Evolutionary conservation across 2,888 invertebrate genomes (phyloP).

Genomic region (Drosophila recens): DNA sequence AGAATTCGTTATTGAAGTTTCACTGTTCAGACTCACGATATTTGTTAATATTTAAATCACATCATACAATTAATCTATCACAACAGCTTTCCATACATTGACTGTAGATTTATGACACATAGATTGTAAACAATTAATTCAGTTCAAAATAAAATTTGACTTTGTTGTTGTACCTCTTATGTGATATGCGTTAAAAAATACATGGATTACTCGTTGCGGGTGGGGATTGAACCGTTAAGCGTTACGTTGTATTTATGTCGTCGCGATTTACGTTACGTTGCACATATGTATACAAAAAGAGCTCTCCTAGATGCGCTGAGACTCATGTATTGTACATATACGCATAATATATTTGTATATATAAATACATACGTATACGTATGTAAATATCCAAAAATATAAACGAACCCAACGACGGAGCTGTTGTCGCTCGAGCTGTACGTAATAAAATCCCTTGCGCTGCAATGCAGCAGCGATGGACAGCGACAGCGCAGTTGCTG

Average conservation of each 20-base stretch:
- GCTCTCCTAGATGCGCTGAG: constrained; percentile 52
- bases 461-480: constrained; percentile 60
- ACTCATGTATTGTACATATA: constrained; percentile 11
- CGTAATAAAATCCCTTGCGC: constrained; percentile 80
- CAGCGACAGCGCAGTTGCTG: constrained; percentile 59
- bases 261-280: constrained; percentile 48
- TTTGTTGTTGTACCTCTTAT: constrained; percentile 23
- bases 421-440: constrained; percentile 49
- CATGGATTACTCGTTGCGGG: constrained; percentile 47
- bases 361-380: constrained; percentile 29
- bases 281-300: constrained; percentile 53
- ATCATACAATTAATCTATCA: constrained; percentile 30
- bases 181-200: constrained; percentile 14
- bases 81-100: constrained; percentile 28
- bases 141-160: not conserved
- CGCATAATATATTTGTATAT: constrained; percentile 6
- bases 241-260: constrained; percentile 58
- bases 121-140: constrained; percentile 14
- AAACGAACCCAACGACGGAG: constrained; percentile 66
- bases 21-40: constrained; percentile 30
- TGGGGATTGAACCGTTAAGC: constrained; percentile 41
- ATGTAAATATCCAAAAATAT: constrained; percentile 76
- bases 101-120: constrained; percentile 9
- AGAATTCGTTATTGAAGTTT: constrained; percentile 11
- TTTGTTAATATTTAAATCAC: constrained; percentile 23